Evolutionary conservation across 92 coral and sea anemone species (phyloP), one percentile per base, ranked within the genome.

Genomic region (Paramuricea clavata): DNA sequence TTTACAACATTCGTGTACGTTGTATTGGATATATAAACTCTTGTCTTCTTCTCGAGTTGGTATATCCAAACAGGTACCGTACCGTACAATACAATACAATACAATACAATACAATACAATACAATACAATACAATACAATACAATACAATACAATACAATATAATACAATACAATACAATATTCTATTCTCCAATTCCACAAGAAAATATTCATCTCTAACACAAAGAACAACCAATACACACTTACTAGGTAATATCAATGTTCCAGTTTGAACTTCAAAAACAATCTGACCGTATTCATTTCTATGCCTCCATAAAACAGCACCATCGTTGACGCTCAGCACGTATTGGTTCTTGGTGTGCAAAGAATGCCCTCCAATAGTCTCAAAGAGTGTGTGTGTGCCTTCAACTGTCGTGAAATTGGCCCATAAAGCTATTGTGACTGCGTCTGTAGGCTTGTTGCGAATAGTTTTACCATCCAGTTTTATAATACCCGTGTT

Each of bases 321-420:
- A 26, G 93, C 96, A 27, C 98, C 99, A 62, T 93, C 87, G 25
- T 69, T 82, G 59, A 93, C 87, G 31, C 89, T 82, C 80, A 96
- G 88, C 69, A 83, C 91, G 71, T 94, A 96, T 73, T 96, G 99
- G 82, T 94, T 97, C 44, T 94, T 95, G 33, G 92, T 96, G 68
- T 96, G 99, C 69, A 91, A 87, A 0, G 99, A 96, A 88, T 96
- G 99, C 7, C 98, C 99, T 8, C 99, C 99, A 72, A 93, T 94
- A 28, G 99, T 96, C 64, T 87, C 95, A 78, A 96, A 96, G 76
- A 96, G 80, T 57, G 90, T 93, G 72, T 96, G 98, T 5, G 57
- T 64, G 1, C 98, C 98, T 70, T 92, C 76, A n/a, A 96, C 90
- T 25, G 93, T 90, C 17, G 93, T 93, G 1, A 88, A 93, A 52